Conservation (phyloP, 2,888 invertebrate species). For the Clunio marinus region DNA sequence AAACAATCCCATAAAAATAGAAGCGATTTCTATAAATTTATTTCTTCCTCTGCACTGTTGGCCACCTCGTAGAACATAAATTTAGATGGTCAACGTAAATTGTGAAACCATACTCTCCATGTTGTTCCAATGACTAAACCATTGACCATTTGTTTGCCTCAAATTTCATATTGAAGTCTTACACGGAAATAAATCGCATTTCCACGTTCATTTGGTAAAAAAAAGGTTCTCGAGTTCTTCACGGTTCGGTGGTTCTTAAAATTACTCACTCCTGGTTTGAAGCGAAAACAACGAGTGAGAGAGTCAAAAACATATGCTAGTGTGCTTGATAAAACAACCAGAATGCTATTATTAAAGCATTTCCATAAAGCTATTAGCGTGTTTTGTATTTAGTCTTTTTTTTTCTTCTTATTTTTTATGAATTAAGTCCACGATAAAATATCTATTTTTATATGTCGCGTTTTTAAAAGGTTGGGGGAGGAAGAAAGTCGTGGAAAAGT, state of each 20-base stretch:
- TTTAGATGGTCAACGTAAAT: too few relatives aligned
- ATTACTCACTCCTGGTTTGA: not conserved
- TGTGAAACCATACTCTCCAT: too few relatives aligned
- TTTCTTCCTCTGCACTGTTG: too few relatives aligned
- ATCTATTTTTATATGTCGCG: not conserved
- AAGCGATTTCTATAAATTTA: too few relatives aligned
- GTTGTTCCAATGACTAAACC: not conserved
- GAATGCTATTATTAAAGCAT: not conserved
- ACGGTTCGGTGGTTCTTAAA: conserved; percentile 21
- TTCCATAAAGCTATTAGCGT: not conserved
- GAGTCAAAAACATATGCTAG: not conserved
- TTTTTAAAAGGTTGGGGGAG: not conserved
- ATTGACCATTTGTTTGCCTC: not conserved
- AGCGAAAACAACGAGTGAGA: not conserved
- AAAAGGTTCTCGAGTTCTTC: not conserved
- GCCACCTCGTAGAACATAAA: too few relatives aligned
- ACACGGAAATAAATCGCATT: conserved; percentile 24
- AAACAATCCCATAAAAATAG: too few relatives aligned
- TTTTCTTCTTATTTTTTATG: not conserved
- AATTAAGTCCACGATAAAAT: not conserved
- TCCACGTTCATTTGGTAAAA: conserved; percentile 9
- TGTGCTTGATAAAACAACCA: not conserved
- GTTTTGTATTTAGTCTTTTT: conserved; percentile 2
- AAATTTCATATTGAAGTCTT: not conserved
- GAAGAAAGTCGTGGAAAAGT: not conserved